phyloP scores from a whole-genome alignment of 2,888 invertebrate genomes.

The Itoplectis maculator region DNA sequence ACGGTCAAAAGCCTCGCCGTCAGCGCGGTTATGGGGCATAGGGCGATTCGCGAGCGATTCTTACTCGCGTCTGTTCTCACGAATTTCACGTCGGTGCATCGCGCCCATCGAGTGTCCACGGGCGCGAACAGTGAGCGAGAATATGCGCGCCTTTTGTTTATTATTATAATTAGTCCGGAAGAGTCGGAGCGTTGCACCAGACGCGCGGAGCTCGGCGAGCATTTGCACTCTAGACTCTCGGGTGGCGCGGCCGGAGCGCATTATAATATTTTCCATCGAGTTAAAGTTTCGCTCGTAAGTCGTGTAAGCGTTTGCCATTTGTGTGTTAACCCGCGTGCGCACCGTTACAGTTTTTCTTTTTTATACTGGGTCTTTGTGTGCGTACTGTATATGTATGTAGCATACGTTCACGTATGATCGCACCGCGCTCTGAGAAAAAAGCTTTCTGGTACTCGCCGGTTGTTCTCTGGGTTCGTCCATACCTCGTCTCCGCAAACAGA shows the following conservation, averaged over 20 bases:
- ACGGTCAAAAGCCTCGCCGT: neutral
- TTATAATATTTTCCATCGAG: conserved; percentile 52
- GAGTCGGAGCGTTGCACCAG: neutral
- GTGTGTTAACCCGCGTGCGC: conserved; percentile 45
- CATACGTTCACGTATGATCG: too few species aligned
- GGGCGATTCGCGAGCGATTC: conserved; percentile 42
- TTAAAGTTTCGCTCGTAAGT: conserved; percentile 56
- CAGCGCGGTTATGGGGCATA: too few species aligned
- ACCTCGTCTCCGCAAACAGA: conserved; percentile 34
- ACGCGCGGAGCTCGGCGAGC: neutral
- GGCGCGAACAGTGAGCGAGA: neutral
- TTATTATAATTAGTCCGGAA: conserved; percentile 22
- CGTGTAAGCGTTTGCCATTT: conserved; percentile 59
- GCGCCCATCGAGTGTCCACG: too few species aligned
- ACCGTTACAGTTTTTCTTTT: conserved; percentile 61
- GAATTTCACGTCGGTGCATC: neutral
- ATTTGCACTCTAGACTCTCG: conserved; percentile 17
- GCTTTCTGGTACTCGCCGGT: conserved; percentile 29
- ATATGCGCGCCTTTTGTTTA: neutral
- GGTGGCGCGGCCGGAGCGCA: conserved; percentile 21
- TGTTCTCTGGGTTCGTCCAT: conserved; percentile 31
- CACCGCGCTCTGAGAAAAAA: conserved; percentile 46
- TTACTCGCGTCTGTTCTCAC: conserved; percentile 37
- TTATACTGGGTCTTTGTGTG: neutral
- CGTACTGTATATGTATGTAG: conserved; percentile 26